Conservation (phyloP, 2,797 vertebrate species). For the Euthynnus affinis region DNA sequence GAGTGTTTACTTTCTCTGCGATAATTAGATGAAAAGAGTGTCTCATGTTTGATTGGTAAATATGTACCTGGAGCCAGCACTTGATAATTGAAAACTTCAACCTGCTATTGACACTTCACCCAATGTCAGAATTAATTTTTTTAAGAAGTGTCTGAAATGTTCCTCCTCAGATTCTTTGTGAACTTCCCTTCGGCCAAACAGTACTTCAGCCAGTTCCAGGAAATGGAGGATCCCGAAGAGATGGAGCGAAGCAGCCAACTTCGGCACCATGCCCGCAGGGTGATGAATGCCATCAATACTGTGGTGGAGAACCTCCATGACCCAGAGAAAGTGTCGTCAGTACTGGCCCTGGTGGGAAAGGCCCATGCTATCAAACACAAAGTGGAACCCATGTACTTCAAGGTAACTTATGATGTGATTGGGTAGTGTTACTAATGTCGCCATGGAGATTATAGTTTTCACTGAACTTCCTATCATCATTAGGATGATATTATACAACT, state of each 20-base stretch:
- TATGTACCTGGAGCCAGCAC: neutral
- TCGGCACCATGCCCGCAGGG: conserved; percentile 92
- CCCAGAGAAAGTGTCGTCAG: conserved; percentile 93
- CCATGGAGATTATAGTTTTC: too few relatives aligned
- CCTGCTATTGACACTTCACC: neutral
- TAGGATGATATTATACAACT: too few relatives aligned
- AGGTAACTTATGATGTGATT: conserved; percentile 88
- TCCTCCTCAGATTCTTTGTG: conserved; percentile 91
- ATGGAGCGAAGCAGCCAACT: conserved; percentile 95
- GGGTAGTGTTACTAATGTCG: too few relatives aligned
- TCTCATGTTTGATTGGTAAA: too few relatives aligned
- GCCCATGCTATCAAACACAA: conserved; percentile 98
- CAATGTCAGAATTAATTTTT: neutral
- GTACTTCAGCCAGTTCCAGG: conserved; percentile 97
- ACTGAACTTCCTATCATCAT: too few relatives aligned
- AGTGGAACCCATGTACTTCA: conserved; percentile 98
- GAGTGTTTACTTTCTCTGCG: too few relatives aligned
- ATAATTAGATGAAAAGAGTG: too few relatives aligned
- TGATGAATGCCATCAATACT: conserved; percentile 96
- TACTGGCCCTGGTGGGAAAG: conserved; percentile 93
- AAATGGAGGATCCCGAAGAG: conserved; percentile 95
- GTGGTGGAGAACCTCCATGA: conserved; percentile 96
- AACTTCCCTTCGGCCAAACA: conserved; percentile 98
- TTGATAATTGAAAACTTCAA: conserved; percentile 1
- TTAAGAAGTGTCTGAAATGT: neutral